Percentiles rank a stretch among this genome's conserved stretches.
phyloP scores from a whole-genome alignment of 2,888 invertebrate species.

The Drosophila putrida region DNA sequence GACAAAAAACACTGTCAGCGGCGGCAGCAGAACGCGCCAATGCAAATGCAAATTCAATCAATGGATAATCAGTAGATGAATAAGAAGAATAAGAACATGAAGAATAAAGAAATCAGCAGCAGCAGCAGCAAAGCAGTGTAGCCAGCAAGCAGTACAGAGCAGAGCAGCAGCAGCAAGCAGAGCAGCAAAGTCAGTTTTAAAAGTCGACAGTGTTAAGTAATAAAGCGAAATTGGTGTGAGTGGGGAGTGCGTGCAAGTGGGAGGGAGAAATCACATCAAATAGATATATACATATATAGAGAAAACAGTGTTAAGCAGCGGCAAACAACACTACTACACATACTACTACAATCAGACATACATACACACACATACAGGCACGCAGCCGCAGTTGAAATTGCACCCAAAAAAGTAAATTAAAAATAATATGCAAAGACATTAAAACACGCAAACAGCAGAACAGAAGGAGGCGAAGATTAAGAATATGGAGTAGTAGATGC shows the following conservation, averaged over 20 bases:
- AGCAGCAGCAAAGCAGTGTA: constrained; percentile 5
- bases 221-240: constrained; percentile 8
- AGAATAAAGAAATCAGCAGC: neutral
- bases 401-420: constrained; percentile 19
- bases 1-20: constrained; percentile 82
- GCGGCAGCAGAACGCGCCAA: constrained; percentile 83
- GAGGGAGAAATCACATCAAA: constrained; percentile 59
- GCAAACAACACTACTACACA: constrained; percentile 26
- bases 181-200: constrained; percentile 54
- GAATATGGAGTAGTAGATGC: neutral
- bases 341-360: constrained; percentile 8
- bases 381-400: constrained; percentile 32
- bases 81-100: constrained; percentile 1
- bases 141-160: constrained; percentile 9
- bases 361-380: constrained; percentile 10
- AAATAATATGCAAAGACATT: constrained; percentile 6
- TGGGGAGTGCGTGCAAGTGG: constrained; percentile 38
- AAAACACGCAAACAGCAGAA: constrained; percentile 12
- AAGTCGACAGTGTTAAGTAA: constrained; percentile 61
- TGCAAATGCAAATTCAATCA: constrained; percentile 83
- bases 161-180: constrained; percentile 12
- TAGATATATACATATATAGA: constrained; percentile 8
- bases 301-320: constrained; percentile 31
- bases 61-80: constrained; percentile 76
- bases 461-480: neutral